Conservation (phyloP, 2,797 vertebrate genomes). For the Pempheris klunzingeri region DNA sequence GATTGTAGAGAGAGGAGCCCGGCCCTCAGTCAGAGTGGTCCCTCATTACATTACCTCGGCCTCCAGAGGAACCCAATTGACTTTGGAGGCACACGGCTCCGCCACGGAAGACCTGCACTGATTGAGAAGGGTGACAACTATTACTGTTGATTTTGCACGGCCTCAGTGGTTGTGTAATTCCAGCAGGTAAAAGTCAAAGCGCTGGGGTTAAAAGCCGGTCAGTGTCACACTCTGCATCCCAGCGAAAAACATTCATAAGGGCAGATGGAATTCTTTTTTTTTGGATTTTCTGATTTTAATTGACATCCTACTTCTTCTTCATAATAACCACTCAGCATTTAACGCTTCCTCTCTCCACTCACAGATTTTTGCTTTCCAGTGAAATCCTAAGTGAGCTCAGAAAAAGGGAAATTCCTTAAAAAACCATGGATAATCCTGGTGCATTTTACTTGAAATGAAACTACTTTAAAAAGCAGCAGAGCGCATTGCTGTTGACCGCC, state of each 20-base stretch:
- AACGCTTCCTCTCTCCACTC: conserved; percentile 7
- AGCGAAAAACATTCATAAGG: not conserved
- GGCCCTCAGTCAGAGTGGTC: conserved; percentile 66
- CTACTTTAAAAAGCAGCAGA: conserved; percentile 46
- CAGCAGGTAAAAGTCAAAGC: conserved; percentile 38
- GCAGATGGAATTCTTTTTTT: not conserved
- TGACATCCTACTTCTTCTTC: conserved; percentile 6
- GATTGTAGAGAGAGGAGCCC: conserved; percentile 69
- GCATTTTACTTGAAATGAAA: conserved; percentile 54
- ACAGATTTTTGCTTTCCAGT: conserved; percentile 10
- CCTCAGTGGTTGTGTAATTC: conserved; percentile 17
- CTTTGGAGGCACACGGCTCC: conserved; percentile 64
- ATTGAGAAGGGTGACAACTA: conserved; percentile 73
- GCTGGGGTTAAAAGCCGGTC: not conserved
- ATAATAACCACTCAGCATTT: not conserved
- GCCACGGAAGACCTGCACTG: conserved; percentile 56
- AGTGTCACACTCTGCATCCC: not conserved
- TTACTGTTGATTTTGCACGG: conserved; percentile 38
- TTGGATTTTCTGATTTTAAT: conserved; percentile 2
- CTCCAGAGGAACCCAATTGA: conserved; percentile 80
- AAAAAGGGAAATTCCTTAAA: conserved; percentile 50
- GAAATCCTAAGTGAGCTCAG: conserved; percentile 25
- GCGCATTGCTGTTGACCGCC: conserved; percentile 48
- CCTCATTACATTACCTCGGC: conserved; percentile 81
- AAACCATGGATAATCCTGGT: conserved; percentile 66